Percentiles rank a stretch among this genome's conserved stretches.
Conservation (phyloP, 2,888 invertebrate genomes). For the Pachydiplax longipennis region DNA sequence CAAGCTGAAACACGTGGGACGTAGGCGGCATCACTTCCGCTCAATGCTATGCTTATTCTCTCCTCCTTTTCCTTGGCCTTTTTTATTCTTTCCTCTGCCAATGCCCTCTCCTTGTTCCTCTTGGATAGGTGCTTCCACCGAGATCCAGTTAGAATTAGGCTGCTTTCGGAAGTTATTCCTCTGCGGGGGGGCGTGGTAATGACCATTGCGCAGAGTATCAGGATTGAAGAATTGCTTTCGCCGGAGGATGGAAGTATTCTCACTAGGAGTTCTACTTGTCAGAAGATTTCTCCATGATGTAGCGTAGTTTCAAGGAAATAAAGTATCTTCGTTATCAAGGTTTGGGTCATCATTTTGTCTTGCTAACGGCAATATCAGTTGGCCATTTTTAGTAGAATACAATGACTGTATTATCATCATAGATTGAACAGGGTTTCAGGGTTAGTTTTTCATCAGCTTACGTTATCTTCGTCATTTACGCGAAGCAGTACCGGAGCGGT, state of each 20-base stretch:
- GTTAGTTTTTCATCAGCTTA: too few relatives aligned
- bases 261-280: too few relatives aligned
- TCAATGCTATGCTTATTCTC: conserved; percentile 11
- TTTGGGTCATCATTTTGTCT: not conserved
- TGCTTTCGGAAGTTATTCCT: not conserved
- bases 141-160: not conserved
- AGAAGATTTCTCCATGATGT: too few relatives aligned
- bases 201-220: not conserved
- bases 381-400: not conserved
- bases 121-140: not conserved
- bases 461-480: too few relatives aligned
- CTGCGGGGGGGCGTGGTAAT: not conserved
- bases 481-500: not conserved
- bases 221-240: too few relatives aligned
- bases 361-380: not conserved
- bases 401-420: too few relatives aligned
- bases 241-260: too few relatives aligned
- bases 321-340: too few relatives aligned
- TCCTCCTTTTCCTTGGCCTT: not conserved
- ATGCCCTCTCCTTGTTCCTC: not conserved
- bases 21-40: conserved; percentile 44
- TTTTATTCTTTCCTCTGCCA: not conserved
- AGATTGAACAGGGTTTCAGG: too few relatives aligned
- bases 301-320: too few relatives aligned
- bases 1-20: conserved; percentile 38